Percentiles rank a stretch among this genome's conserved stretches.
Evolutionary conservation across 1,140 invertebrate species (phyloP).

Genomic region (Ruditapes philippinarum): DNA sequence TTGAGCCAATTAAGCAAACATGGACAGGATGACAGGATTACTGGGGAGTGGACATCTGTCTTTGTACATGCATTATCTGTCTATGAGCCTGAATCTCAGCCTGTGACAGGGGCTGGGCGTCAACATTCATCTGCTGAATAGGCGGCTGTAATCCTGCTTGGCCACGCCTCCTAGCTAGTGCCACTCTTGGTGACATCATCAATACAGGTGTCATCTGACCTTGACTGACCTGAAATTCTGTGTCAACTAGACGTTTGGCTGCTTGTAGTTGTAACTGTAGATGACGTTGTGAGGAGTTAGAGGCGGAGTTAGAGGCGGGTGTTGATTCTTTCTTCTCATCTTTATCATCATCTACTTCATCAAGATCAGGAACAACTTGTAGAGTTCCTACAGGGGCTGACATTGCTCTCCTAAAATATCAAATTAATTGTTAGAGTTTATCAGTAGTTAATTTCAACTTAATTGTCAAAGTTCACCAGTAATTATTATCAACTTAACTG

Average conservation of each 20-base stretch:
- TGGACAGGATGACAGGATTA: neutral
- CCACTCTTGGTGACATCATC: slow-evolving; percentile 67
- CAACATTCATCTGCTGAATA: slow-evolving; percentile 71
- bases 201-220: slow-evolving; percentile 71
- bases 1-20: no score
- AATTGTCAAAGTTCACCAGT: no score
- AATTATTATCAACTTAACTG: no score
- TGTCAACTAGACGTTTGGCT: neutral
- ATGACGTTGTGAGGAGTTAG: neutral
- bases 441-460: no score
- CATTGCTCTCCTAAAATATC: slow-evolving; percentile 74
- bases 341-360: slow-evolving; percentile 67
- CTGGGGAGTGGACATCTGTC: slow-evolving; percentile 28
- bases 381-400: slow-evolving; percentile 70
- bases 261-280: neutral
- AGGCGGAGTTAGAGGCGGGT: neutral
- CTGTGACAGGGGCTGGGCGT: slow-evolving; percentile 68
- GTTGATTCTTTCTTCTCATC: neutral
- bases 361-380: slow-evolving; percentile 83
- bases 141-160: slow-evolving; percentile 74
- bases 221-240: slow-evolving; percentile 31
- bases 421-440: neutral
- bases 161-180: slow-evolving; percentile 67
- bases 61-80: slow-evolving; percentile 71
- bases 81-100: slow-evolving; percentile 79